Conservation (phyloP, 2,113 vertebrate species). For the Rhodinocichla rosea region DNA sequence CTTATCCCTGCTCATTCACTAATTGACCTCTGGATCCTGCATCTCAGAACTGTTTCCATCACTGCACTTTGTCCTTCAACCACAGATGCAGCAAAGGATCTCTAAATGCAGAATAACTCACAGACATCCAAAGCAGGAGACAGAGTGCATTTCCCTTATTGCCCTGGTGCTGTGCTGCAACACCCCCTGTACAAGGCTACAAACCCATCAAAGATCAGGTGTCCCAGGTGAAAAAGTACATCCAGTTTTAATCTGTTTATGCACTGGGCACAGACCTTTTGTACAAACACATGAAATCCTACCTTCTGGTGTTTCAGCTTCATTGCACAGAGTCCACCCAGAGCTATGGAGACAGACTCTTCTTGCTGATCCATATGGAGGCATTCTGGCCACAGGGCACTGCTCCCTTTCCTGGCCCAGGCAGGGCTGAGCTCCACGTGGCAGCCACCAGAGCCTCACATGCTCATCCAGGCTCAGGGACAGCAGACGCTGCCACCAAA, state of each 20-base stretch:
- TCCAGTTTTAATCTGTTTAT: not conserved
- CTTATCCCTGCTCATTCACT: constrained; percentile 43
- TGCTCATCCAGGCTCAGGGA: not conserved
- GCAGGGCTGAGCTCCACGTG: not conserved
- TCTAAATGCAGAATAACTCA: not conserved
- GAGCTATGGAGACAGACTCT: not conserved
- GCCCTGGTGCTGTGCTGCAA: not conserved
- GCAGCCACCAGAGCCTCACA: not conserved
- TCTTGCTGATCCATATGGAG: not conserved
- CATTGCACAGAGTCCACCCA: not conserved
- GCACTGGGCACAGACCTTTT: not conserved
- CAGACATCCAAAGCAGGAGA: not conserved
- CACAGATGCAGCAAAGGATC: not conserved
- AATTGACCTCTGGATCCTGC: constrained; percentile 36
- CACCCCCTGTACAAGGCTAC: not conserved
- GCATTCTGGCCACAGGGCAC: not conserved
- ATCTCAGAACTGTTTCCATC: not conserved
- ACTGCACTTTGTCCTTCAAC: constrained; percentile 12
- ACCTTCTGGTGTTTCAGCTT: not conserved
- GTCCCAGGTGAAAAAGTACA: not conserved
- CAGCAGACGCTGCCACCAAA: not conserved
- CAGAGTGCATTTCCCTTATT: not conserved
- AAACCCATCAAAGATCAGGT: not conserved
- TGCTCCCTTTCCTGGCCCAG: not conserved
- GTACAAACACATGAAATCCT: not conserved